phyloP scores from a whole-genome alignment of 2,797 vertebrate species.

The Tragelaphus oryx region DNA sequence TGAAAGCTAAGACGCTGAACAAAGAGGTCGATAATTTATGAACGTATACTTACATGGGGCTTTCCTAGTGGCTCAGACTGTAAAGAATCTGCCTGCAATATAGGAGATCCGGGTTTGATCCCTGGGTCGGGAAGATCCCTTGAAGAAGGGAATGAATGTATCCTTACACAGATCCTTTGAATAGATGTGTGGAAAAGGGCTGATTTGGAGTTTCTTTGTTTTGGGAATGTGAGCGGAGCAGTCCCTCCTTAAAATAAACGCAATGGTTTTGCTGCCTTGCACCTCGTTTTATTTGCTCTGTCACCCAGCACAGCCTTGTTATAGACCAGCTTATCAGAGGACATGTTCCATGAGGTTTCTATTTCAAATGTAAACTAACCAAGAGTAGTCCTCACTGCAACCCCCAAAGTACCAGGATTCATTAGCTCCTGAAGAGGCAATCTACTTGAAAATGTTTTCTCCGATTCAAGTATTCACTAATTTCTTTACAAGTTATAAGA shows the following conservation, averaged over 20 bases:
- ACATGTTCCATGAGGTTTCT: background rate
- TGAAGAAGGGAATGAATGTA: background rate
- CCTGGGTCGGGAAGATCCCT: background rate
- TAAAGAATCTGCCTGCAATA: background rate
- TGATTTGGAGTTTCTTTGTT: background rate
- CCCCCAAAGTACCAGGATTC: background rate
- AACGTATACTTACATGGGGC: background rate
- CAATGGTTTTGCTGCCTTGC: background rate
- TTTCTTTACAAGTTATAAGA: background rate
- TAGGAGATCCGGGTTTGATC: background rate
- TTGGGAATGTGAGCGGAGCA: background rate
- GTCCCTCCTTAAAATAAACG: background rate
- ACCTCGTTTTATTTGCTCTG: background rate
- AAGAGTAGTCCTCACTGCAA: background rate
- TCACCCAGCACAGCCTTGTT: background rate
- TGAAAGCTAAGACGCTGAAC: background rate
- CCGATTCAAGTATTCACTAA: background rate
- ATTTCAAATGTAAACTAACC: background rate
- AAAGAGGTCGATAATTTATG: background rate
- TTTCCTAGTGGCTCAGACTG: background rate
- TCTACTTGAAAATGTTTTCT: background rate
- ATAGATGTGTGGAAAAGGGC: background rate
- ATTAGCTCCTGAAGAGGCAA: background rate
- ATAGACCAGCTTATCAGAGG: background rate
- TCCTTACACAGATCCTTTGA: background rate